Base-by-base conservation (phyloP, 1,140 invertebrate genomes). In the Tetragnatha versicolor region DNA sequence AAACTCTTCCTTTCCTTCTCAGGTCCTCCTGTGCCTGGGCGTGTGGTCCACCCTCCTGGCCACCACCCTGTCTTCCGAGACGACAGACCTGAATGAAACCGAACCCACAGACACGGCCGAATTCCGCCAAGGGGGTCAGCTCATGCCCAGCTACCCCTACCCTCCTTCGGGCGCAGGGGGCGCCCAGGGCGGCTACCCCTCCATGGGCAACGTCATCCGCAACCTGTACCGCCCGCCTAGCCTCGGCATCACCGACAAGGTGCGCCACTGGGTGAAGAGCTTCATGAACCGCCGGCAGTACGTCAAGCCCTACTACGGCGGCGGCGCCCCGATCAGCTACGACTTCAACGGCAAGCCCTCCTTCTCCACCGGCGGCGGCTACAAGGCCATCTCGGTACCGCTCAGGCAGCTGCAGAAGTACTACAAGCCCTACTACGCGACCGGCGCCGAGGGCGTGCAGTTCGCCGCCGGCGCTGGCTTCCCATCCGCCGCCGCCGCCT, bases 381-480 rank as follows among this genome's bases (percentile, higher is more conserved):
- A 79, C 45, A 79, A 79, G 68, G 60, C 78, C 12, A 72, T 79
- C 12, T 72, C 78, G 5, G 37, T 79, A 2, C 78, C 78, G 20
- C 51, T 72, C 6, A n/a, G 78, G 22, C 78, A 79, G 35, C 45
- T 79, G 1, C 78, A 79, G 35, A 79, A 79, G 31, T 79, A 79
- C 29, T 79, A 72, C 47, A 79, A 79, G 31, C 78, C 78, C 0
- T 79, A 72, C 45, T 72, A 72, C n/a, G 65, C 17, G 53, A 39
- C 45, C 20, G 33, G 12, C 31, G 73, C 51, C n/a, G 73, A 42
- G 6, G 61, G 45, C 33, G 33, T 31, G 7, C 35, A 53, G 33
- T 14, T 22, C 4, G n/a, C 65, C 7, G 39, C 72, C 33, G 72
- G 42, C 35, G 31, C 14, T 0, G 39, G 35, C 33, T 9, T 29